These are phyloP conservation scores for Nothocercus julius DNA, from an alignment of 2,113 vertebrate genomes.

Conservation along the genomic window DNA sequence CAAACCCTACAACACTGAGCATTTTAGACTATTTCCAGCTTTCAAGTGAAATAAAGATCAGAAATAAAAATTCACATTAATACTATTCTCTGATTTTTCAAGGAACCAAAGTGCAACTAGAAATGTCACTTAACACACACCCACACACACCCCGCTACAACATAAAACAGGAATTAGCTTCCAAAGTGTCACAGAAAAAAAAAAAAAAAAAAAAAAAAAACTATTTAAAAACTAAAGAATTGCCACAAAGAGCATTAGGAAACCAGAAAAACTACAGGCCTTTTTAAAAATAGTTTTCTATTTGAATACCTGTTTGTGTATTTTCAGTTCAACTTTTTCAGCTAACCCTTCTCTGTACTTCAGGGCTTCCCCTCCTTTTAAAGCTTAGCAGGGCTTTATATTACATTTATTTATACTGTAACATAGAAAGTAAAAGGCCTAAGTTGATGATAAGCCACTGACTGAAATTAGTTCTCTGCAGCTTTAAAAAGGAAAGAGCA, in stretches of 20 bases:
- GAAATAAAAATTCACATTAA: background rate
- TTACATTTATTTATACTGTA: too few relatives aligned
- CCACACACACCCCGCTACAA: too few relatives aligned
- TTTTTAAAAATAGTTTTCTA: background rate
- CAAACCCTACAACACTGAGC: accelerated
- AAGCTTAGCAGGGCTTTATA: background rate
- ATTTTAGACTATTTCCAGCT: background rate
- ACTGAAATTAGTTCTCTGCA: background rate
- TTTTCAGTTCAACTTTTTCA: background rate
- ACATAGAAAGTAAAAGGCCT: background rate
- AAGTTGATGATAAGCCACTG: background rate
- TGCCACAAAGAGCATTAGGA: background rate
- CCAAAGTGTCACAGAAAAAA: background rate
- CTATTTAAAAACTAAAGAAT: background rate
- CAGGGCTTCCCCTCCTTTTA: background rate
- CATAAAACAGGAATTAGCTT: background rate
- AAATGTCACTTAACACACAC: background rate
- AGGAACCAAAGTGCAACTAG: background rate
- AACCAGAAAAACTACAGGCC: background rate
- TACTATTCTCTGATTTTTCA: background rate
- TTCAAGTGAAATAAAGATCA: background rate
- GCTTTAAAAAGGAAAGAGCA: background rate
- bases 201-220: background rate
- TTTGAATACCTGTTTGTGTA: background rate
- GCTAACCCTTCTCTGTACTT: background rate